Conservation (phyloP, 2,113 vertebrate species). For the Lampris megalopsis region DNA sequence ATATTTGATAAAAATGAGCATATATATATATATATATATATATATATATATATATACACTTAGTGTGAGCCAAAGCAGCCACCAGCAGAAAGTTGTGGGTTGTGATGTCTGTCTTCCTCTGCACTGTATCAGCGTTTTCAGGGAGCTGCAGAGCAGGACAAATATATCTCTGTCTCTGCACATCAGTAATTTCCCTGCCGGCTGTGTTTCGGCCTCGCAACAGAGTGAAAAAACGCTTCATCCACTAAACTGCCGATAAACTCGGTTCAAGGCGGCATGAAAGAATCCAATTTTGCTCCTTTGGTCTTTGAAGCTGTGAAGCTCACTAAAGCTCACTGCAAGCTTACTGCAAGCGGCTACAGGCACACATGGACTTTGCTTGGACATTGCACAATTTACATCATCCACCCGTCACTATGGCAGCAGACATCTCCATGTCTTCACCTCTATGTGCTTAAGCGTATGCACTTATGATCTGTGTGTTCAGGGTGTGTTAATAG, state of each 20-base stretch:
- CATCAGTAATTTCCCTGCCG: conserved; percentile 30
- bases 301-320: neutral
- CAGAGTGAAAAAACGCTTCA: neutral
- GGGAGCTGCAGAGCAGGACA: neutral
- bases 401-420: neutral
- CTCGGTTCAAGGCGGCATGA: neutral
- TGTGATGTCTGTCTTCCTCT: neutral
- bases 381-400: neutral
- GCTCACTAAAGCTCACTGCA: neutral
- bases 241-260: neutral
- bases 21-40: neutral
- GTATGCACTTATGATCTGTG: conserved; percentile 1
- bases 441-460: neutral
- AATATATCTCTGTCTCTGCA: neutral
- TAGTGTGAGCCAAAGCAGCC: no score
- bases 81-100: no score
- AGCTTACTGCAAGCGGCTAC: neutral
- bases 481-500: neutral
- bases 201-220: conserved; percentile 18
- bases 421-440: neutral
- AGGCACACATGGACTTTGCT: neutral
- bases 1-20: conserved; percentile 9
- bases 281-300: neutral
- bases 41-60: no score
- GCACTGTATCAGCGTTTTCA: neutral